Evolutionary conservation across 2,888 invertebrate species (phyloP).

Genomic region (Teleogryllus oceanicus): DNA sequence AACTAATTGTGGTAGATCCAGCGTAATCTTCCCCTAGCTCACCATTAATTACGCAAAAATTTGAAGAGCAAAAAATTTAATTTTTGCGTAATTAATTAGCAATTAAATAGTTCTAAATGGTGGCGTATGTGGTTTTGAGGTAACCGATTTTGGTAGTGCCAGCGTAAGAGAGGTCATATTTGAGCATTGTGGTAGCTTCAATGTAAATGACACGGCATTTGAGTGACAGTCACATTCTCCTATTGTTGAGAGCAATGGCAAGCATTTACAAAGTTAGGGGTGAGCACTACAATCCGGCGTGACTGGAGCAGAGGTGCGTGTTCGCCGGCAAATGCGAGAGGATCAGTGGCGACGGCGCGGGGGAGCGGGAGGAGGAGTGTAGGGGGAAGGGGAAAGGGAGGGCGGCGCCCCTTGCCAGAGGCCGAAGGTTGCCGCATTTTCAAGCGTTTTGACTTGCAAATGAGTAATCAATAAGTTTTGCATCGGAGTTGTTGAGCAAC

Average conservation of each 20-base stretch:
- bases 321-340: background rate
- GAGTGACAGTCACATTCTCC: background rate
- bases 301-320: background rate
- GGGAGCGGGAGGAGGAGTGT: too few relatives aligned
- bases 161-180: too few relatives aligned
- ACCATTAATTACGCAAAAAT: too few relatives aligned
- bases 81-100: too few relatives aligned
- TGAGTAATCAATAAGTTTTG: slow-evolving; percentile 31
- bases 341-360: background rate
- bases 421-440: slow-evolving; percentile 28
- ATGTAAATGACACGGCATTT: background rate
- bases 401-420: background rate
- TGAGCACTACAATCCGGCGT: too few relatives aligned
- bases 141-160: too few relatives aligned
- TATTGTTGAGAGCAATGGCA: background rate
- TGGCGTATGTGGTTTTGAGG: too few relatives aligned
- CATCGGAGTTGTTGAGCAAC: slow-evolving; percentile 30
- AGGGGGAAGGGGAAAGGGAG: background rate
- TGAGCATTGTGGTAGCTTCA: background rate
- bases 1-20: too few relatives aligned
- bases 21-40: too few relatives aligned
- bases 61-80: too few relatives aligned
- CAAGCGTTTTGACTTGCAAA: slow-evolving; percentile 31
- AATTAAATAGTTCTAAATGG: too few relatives aligned
- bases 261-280: too few relatives aligned